These are phyloP conservation scores for Agrotis puta DNA, from an alignment of 2,888 invertebrate genomes.

Conservation along the genomic window DNA sequence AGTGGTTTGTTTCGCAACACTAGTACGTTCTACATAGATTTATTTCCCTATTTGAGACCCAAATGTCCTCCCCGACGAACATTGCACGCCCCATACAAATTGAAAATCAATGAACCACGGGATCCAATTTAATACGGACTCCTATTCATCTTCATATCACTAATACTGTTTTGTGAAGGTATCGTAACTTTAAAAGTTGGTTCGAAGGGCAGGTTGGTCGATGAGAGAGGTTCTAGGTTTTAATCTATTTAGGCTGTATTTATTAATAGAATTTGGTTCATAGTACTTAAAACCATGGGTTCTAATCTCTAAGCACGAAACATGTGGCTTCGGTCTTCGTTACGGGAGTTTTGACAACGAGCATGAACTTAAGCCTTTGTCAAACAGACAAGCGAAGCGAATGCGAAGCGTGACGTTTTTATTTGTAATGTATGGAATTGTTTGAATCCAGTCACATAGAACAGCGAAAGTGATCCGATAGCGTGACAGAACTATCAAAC, in stretches of 20 bases:
- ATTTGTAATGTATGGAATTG: too few species aligned
- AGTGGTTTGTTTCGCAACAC: slow-evolving; percentile 69
- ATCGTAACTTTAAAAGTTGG: slow-evolving; percentile 36
- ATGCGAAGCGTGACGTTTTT: too few species aligned
- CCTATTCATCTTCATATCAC: slow-evolving; percentile 80
- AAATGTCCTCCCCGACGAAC: slow-evolving; percentile 70
- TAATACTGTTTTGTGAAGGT: slow-evolving; percentile 40
- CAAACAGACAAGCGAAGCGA: too few species aligned
- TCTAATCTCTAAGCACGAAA: too few species aligned
- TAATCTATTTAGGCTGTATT: neutral
- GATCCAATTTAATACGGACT: slow-evolving; percentile 86
- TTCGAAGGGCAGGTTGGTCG: neutral
- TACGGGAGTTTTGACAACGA: too few species aligned
- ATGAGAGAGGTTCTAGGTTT: neutral
- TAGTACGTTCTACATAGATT: slow-evolving; percentile 74
- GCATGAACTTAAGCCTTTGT: too few species aligned
- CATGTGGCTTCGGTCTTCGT: too few species aligned
- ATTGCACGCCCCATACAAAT: slow-evolving; percentile 83
- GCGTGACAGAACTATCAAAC: too few species aligned
- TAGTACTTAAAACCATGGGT: neutral
- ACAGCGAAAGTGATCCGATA: too few species aligned
- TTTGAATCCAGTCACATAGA: too few species aligned
- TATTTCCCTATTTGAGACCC: slow-evolving; percentile 78
- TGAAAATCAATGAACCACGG: slow-evolving; percentile 89
- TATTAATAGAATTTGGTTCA: neutral